Conservation (phyloP, 2,888 invertebrate genomes). For the Platypus cylindrus region DNA sequence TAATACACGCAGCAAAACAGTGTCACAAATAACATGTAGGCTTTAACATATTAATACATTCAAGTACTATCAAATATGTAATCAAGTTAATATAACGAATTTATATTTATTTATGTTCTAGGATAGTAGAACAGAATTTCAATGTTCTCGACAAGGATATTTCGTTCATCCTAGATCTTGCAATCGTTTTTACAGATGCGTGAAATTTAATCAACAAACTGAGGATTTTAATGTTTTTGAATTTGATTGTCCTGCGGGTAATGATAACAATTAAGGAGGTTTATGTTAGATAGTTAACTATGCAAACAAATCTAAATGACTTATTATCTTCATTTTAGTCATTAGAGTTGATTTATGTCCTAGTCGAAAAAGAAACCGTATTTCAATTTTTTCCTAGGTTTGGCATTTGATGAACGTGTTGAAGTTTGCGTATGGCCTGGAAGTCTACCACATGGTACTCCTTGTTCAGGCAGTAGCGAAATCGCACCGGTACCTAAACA, state of each 20-base stretch:
- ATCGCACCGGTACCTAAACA: conserved; percentile 59
- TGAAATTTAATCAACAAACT: conserved; percentile 62
- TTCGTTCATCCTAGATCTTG: conserved; percentile 67
- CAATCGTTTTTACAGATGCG: conserved; percentile 67
- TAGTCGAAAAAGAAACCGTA: neutral
- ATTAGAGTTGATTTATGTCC: too few relatives aligned
- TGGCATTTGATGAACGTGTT: conserved; percentile 62
- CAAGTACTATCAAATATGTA: too few relatives aligned
- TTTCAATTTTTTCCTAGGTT: conserved; percentile 33
- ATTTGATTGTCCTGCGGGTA: conserved; percentile 58
- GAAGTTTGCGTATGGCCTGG: conserved; percentile 77
- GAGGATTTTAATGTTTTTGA: conserved; percentile 69
- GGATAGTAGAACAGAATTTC: conserved; percentile 61
- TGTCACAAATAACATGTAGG: too few relatives aligned
- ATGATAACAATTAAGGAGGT: neutral
- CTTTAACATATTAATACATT: too few relatives aligned
- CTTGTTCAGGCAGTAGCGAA: conserved; percentile 66
- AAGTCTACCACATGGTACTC: conserved; percentile 53
- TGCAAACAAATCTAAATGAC: too few relatives aligned
- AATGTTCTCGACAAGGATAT: conserved; percentile 64
- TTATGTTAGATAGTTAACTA: neutral
- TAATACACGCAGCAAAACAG: too few relatives aligned
- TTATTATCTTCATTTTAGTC: too few relatives aligned
- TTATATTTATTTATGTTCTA: conserved; percentile 23
- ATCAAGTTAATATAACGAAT: too few relatives aligned